Percentiles rank a stretch among this genome's conserved stretches.
Evolutionary conservation across 2,797 vertebrate species (phyloP).

Genomic region (Hippoglossus hippoglossus): DNA sequence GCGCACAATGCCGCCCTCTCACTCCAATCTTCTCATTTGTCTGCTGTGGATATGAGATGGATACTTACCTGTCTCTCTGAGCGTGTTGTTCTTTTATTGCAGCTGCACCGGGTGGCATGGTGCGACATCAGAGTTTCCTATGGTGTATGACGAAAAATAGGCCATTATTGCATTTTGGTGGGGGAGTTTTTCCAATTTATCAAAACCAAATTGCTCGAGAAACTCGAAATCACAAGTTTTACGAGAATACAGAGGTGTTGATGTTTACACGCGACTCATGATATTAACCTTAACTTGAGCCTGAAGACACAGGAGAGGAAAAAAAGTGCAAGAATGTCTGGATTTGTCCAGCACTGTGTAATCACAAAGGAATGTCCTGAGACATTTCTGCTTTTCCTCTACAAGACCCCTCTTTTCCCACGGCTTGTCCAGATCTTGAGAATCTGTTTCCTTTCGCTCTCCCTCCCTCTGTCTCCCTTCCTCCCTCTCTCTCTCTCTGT

Average conservation of each 20-base stretch:
- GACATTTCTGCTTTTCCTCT: constrained; percentile 85
- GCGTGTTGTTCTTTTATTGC: constrained; percentile 40
- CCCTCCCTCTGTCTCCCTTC: constrained; percentile 46
- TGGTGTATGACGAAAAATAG: constrained; percentile 3
- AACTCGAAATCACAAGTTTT: neutral
- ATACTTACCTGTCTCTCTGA: constrained; percentile 55
- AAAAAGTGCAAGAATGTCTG: constrained; percentile 81
- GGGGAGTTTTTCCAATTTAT: constrained; percentile 8
- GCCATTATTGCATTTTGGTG: constrained; percentile 27
- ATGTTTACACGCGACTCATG: constrained; percentile 44
- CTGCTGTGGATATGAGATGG: constrained; percentile 53
- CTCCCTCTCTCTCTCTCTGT: constrained; percentile 30
- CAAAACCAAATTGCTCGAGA: constrained; percentile 22
- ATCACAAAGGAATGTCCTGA: constrained; percentile 89
- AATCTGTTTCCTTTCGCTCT: constrained; percentile 75
- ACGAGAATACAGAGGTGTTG: constrained; percentile 30
- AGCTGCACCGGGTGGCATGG: constrained; percentile 11
- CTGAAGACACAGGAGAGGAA: constrained; percentile 57
- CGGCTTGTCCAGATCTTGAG: constrained; percentile 80
- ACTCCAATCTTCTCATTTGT: constrained; percentile 60
- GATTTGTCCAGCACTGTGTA: constrained; percentile 84
- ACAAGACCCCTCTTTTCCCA: constrained; percentile 84
- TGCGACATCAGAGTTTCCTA: constrained; percentile 27
- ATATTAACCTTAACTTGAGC: constrained; percentile 56
- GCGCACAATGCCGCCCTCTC: constrained; percentile 52